Base-by-base conservation (phyloP, 2,888 invertebrate genomes). In the Dascillus cervinus region DNA sequence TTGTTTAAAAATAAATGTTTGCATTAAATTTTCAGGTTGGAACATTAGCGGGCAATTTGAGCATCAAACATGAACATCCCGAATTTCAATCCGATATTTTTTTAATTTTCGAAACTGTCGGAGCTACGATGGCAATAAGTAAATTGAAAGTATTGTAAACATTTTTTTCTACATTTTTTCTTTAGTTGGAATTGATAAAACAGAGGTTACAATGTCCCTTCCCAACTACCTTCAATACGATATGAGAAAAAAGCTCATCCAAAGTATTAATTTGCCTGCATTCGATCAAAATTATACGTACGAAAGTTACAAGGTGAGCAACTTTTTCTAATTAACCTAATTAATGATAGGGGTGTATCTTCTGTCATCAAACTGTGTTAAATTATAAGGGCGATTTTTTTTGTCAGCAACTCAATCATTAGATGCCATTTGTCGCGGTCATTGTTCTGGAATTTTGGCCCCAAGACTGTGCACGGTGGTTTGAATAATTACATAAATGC, bases 1-100 rank as follows among this genome's bases (percentile, higher is more conserved):
- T 8, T 17, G 17, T 17, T 11, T 26, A 8, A 26, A 29, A 27
- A 9, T 21, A 33, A 14, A 17, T 6, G 4, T 4, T 17, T 17
- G 8, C 17, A 6, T 17, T 17, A 17, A n/a, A n/a, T 13, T 19
- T 30, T 22, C 52, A 78, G 77, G 66, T 73, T 37, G 84, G 80
- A 12, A 78, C 78, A 1, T 62, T 85, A 36, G 84, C 79, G 32
- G 85, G 85, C n/a, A 85, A 85, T 52, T 51, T 79, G 26, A 71
- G 72, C 59, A 65, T 82, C 47, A 86, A 86, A 55, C 74, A 82
- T 50, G 53, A 63, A 11, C 71, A 82, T 49, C 67, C 63, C 1
- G 78, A 79, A 21, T 86, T 86, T 53, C 79, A 77, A 0, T 86
- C 86, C 0, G 86, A 87, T 53, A 52, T 86, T 5, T 83, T 78